A percentile compares a stretch with the other conserved stretches of the same genome.
These are phyloP conservation scores for Chalcis sispes DNA, from an alignment of 2,888 invertebrate species.

Conservation along the genomic window DNA sequence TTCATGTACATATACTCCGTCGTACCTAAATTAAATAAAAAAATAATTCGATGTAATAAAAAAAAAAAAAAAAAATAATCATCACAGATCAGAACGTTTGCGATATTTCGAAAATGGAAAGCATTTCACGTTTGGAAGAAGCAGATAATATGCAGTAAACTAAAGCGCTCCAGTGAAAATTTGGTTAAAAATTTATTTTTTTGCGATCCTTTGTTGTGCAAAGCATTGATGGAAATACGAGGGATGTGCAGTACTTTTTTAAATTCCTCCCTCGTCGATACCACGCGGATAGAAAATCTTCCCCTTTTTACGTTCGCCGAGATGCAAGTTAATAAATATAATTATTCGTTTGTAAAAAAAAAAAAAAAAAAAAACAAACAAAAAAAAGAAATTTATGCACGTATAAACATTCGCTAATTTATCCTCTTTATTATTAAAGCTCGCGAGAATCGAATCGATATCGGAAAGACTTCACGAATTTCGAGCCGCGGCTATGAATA, in stretches of 20 bases:
- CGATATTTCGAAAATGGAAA: conserved; percentile 85
- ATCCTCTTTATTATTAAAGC: conserved; percentile 66
- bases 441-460: conserved; percentile 76
- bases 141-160: conserved; percentile 84
- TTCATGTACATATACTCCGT: too few relatives aligned
- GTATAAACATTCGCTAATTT: background rate
- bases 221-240: conserved; percentile 84
- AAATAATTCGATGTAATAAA: background rate
- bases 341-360: background rate
- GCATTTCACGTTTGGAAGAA: conserved; percentile 89
- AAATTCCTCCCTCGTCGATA: conserved; percentile 81
- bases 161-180: conserved; percentile 78
- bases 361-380: too few relatives aligned
- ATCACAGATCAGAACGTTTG: conserved; percentile 82
- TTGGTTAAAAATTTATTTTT: conserved; percentile 85
- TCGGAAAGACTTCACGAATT: conserved; percentile 76
- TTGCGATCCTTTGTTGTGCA: conserved; percentile 84
- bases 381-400: too few relatives aligned
- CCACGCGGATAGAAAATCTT: conserved; percentile 76
- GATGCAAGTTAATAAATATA: conserved; percentile 78
- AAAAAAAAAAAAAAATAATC: background rate
- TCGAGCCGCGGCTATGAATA: conserved; percentile 78
- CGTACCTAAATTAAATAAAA: background rate
- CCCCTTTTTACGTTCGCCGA: conserved; percentile 84
- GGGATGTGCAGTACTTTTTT: conserved; percentile 82